A percentile compares a stretch with the other conserved stretches of the same genome.
Evolutionary conservation across 2,113 vertebrate species (phyloP).

Genomic region (Lathamus discolor): DNA sequence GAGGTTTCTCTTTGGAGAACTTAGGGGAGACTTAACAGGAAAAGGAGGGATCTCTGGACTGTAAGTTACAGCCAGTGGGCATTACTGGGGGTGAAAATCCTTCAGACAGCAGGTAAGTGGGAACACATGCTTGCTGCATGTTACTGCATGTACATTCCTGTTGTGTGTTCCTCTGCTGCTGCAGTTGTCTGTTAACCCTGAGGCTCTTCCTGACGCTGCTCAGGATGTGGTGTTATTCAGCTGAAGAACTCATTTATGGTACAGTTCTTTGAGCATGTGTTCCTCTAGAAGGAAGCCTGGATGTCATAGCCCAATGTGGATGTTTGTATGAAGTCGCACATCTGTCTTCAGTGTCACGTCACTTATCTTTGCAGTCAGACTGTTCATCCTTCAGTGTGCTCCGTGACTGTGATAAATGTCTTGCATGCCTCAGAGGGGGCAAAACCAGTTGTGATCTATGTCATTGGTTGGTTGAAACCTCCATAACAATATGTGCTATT

Average conservation of each 20-base stretch:
- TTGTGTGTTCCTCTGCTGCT: neutral
- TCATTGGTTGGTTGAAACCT: neutral
- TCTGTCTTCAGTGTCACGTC: rapidly evolving
- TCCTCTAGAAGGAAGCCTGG: neutral
- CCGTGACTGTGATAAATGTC: neutral
- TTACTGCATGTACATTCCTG: neutral
- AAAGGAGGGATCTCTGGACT: neutral
- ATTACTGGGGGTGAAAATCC: neutral
- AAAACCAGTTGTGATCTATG: neutral
- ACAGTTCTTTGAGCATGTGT: neutral
- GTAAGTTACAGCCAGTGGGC: neutral
- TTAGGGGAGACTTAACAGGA: neutral
- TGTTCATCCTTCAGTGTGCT: neutral
- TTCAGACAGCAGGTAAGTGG: constrained; percentile 19
- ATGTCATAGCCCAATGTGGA: neutral
- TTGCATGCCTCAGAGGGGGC: neutral
- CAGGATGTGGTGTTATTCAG: neutral
- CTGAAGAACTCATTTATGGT: neutral
- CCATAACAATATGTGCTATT: neutral
- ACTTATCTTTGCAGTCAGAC: neutral
- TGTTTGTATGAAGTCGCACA: neutral
- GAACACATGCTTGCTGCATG: neutral
- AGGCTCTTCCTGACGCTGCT: neutral
- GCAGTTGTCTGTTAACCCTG: neutral
- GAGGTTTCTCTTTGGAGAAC: neutral